Percentiles rank a stretch among this genome's conserved stretches.
These are phyloP conservation scores for Microcebus ravelobensis DNA, from an alignment of 2,113 vertebrate genomes.

Conservation along the genomic window DNA sequence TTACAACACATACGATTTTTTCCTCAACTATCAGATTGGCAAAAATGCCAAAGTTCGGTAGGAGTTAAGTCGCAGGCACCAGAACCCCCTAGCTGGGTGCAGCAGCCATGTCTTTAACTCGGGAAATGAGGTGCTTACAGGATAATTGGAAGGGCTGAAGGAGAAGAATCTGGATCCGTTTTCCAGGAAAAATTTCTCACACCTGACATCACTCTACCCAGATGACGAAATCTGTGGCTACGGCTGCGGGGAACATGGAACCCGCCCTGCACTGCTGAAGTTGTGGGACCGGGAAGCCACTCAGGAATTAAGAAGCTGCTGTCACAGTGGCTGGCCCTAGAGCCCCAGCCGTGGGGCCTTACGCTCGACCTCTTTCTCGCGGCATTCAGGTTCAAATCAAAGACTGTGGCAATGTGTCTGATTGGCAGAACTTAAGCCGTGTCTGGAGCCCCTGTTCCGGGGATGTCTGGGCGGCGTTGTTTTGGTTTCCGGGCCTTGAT, in stretches of 20 bases:
- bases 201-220: not conserved
- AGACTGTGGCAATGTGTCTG: not conserved
- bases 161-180: not conserved
- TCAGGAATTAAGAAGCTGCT: not conserved
- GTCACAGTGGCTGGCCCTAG: not conserved
- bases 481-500: not conserved
- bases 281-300: fast-evolving
- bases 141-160: not conserved
- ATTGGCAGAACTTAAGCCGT: not conserved
- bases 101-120: not conserved
- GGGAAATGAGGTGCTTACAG: not conserved
- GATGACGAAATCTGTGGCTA: not conserved
- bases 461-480: not conserved
- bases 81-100: not conserved
- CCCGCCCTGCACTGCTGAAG: not conserved
- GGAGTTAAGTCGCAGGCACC: not conserved
- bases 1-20: not conserved
- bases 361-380: not conserved
- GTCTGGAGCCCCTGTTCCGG: not conserved
- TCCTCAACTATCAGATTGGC: not conserved
- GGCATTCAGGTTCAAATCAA: not conserved
- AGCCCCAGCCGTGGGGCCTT: not conserved
- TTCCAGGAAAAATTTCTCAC: not conserved
- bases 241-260: not conserved
- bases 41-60: not conserved